These are phyloP conservation scores for Caenorhabditis latens DNA, from an alignment of 1,140 invertebrate species.

Conservation along the genomic window DNA sequence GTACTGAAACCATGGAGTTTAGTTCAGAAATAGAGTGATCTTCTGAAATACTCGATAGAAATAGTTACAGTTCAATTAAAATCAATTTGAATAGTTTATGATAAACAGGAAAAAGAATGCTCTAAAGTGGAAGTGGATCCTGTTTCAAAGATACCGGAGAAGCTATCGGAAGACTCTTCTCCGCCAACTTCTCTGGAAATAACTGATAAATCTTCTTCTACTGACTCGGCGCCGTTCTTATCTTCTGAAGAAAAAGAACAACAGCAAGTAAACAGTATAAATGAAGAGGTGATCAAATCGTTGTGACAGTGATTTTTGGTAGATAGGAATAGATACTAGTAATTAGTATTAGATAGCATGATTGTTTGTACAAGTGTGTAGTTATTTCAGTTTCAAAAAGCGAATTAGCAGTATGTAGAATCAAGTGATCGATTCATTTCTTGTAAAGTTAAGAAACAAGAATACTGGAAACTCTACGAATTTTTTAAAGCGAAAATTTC, in stretches of 20 bases:
- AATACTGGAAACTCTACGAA: no score
- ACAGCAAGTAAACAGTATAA: not conserved
- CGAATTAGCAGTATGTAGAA: no score
- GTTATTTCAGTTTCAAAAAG: not conserved
- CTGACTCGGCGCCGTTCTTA: conserved; percentile 11
- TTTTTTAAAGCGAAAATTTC: no score
- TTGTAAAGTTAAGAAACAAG: not conserved
- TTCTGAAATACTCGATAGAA: no score
- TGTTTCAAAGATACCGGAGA: not conserved
- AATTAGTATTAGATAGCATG: not conserved
- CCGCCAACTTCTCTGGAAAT: conserved; percentile 11
- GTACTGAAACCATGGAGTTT: no score
- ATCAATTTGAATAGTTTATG: not conserved
- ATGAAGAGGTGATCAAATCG: conserved; percentile 30
- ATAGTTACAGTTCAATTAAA: not conserved
- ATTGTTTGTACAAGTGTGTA: not conserved
- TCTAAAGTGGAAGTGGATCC: not conserved
- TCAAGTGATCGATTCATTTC: no score
- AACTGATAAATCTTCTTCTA: conserved; percentile 10
- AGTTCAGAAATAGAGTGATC: no score
- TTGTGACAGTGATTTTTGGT: conserved; percentile 43
- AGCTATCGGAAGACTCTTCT: conserved; percentile 30
- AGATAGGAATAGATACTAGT: not conserved
- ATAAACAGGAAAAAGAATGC: conserved; percentile 12
- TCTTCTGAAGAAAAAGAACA: conserved; percentile 37